phyloP scores from a whole-genome alignment of 92 coral and sea anemone species.

The Virgularia gustaviana region DNA sequence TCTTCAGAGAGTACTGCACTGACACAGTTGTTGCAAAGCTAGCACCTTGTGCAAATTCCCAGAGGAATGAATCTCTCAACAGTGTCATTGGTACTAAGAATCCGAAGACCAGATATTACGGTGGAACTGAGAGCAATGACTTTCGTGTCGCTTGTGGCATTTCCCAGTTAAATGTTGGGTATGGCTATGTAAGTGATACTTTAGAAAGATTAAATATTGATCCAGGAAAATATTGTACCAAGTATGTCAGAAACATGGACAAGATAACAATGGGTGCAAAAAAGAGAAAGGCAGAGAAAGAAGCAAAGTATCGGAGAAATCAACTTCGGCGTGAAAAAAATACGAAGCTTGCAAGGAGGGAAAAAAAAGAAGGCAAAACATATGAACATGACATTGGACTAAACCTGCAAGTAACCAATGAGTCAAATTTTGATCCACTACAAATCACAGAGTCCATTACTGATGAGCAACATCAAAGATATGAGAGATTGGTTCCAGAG shows the following conservation, averaged over 20 bases:
- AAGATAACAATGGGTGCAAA: constrained; percentile 18
- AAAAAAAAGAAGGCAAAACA: constrained; percentile 36
- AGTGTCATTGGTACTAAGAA: too few relatives aligned
- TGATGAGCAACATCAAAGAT: not conserved
- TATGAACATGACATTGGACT: constrained; percentile 31
- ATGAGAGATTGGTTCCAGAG: not conserved
- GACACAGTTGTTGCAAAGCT: not conserved
- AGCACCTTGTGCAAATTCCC: too few relatives aligned
- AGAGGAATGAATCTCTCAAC: too few relatives aligned
- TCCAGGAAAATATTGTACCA: too few relatives aligned
- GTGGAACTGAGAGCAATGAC: too few relatives aligned
- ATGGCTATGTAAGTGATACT: too few relatives aligned
- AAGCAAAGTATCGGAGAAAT: constrained; percentile 9
- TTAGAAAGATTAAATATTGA: too few relatives aligned
- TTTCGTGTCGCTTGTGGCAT: too few relatives aligned
- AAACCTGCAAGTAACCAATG: constrained; percentile 5
- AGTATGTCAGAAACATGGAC: constrained; percentile 8
- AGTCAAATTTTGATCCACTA: not conserved
- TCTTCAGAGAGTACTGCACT: not conserved
- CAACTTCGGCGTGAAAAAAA: constrained; percentile 4
- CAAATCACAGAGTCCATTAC: not conserved
- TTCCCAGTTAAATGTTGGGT: too few relatives aligned
- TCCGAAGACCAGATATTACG: too few relatives aligned
- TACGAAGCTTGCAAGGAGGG: constrained; percentile 24
- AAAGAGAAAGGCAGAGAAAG: constrained; percentile 11